Evolutionary conservation across 2,888 invertebrate genomes (phyloP), one percentile per base, ranked within the genome.

Genomic region (Heteromyza rotundicornis): DNA sequence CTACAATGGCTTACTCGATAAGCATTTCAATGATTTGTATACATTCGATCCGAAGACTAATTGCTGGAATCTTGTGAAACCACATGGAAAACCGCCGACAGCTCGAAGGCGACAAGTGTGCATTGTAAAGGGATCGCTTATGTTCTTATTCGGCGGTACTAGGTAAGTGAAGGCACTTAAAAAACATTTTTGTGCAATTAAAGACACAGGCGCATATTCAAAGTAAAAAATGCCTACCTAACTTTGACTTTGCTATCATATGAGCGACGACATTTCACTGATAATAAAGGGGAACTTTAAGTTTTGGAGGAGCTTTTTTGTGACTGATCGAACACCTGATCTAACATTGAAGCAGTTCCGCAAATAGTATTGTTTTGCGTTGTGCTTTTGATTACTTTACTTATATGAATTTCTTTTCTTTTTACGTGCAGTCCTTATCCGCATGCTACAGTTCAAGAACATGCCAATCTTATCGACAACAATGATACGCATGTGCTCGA

Each of bases 131-230:
- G 88, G 86, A 14, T 86, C 90, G 68, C 86, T 88, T 76, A 87
- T 95, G 70, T 95, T 89, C 81, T 84, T 96, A 60, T 96, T 96
- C 85, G 96, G 96, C 52, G 96, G 96, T 44, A 95, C 95, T 60
- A 95, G 94, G 91, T 92, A 82, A 76, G 47, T 47, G 27, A 27
- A 27, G 27, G 27, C 10, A 7, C 27, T 27, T 27, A 27, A 27
- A 27, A 27, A 27, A 27, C 27, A 27, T n/a, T n/a, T n/a, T n/a
- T n/a, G n/a, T n/a, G n/a, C n/a, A n/a, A n/a, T n/a, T n/a, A n/a
- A n/a, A n/a, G n/a, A n/a, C n/a, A n/a, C n/a, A n/a, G n/a, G n/a
- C n/a, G n/a, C n/a, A n/a, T n/a, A n/a, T n/a, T n/a, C n/a, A n/a
- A n/a, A n/a, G n/a, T n/a, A n/a, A n/a, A n/a, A n/a, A n/a, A n/a